Percentiles rank a stretch among this genome's conserved stretches.
These are phyloP conservation scores for Trichogramma evanescens DNA, from an alignment of 2,888 invertebrate genomes.

Conservation along the genomic window DNA sequence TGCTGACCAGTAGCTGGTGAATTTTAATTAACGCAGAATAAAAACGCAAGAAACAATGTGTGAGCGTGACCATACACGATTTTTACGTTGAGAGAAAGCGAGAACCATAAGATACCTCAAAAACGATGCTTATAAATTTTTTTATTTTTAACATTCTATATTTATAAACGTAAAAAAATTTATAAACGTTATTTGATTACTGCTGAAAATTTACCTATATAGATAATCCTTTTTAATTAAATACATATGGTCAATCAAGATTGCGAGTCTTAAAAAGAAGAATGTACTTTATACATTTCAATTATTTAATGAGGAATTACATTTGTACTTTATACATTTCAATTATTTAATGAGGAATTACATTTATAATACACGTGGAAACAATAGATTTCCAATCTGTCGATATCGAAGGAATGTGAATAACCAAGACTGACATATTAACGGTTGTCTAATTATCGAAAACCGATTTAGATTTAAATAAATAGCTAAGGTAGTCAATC, in stretches of 20 bases:
- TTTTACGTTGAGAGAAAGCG: neutral
- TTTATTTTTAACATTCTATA: neutral
- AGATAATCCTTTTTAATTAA: neutral
- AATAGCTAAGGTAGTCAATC: neutral
- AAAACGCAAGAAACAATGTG: neutral
- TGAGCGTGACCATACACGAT: neutral
- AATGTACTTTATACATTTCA: neutral
- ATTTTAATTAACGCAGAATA: constrained; percentile 13
- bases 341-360: neutral
- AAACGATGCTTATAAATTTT: neutral
- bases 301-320: neutral
- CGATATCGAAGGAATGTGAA: neutral
- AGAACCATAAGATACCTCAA: neutral
- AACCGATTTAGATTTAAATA: neutral
- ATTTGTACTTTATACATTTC: neutral
- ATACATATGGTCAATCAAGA: neutral
- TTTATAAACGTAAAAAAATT: neutral
- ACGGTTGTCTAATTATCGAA: neutral
- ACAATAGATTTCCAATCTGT: too few species aligned
- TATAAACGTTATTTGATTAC: neutral
- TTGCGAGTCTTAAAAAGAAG: neutral
- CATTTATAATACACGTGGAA: neutral
- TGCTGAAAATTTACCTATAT: too few species aligned
- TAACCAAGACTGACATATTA: neutral
- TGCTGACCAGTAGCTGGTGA: neutral